These are phyloP conservation scores for Noctua pronuba DNA, from an alignment of 2,888 invertebrate genomes.

Conservation along the genomic window DNA sequence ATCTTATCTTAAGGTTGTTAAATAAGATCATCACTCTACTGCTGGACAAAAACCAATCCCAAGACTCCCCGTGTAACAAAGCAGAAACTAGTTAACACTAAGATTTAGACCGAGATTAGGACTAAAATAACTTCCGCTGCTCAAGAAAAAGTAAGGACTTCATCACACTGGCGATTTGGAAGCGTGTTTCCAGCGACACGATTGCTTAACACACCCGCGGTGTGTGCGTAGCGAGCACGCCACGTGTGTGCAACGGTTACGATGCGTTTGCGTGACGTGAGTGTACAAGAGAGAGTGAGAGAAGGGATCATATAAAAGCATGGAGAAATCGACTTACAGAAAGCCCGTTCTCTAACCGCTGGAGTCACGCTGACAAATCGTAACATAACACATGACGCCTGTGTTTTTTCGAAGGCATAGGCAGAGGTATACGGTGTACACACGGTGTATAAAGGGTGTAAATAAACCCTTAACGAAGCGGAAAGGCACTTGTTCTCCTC, in stretches of 20 bases:
- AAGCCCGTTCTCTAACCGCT: neutral
- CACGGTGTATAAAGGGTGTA: no score
- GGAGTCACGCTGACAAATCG: neutral
- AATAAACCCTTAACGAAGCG: no score
- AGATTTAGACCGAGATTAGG: conserved; percentile 32
- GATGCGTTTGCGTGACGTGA: neutral
- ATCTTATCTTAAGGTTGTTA: neutral
- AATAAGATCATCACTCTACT: neutral
- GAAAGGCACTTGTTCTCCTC: no score
- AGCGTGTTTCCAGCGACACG: neutral
- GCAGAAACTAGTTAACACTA: neutral
- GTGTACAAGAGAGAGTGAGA: neutral
- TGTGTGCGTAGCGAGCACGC: neutral
- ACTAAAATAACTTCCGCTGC: neutral
- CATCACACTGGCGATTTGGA: neutral
- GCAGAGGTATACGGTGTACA: neutral
- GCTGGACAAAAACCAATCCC: neutral
- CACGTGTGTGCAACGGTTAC: neutral
- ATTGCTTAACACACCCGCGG: neutral
- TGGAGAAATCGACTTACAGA: neutral
- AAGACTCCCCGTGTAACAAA: neutral
- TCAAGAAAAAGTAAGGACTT: conserved; percentile 1
- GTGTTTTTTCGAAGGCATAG: neutral
- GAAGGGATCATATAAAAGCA: neutral
- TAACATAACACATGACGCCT: neutral